These are phyloP conservation scores for Entomobrya multifasciata DNA, from an alignment of 2,888 invertebrate species.

Conservation along the genomic window DNA sequence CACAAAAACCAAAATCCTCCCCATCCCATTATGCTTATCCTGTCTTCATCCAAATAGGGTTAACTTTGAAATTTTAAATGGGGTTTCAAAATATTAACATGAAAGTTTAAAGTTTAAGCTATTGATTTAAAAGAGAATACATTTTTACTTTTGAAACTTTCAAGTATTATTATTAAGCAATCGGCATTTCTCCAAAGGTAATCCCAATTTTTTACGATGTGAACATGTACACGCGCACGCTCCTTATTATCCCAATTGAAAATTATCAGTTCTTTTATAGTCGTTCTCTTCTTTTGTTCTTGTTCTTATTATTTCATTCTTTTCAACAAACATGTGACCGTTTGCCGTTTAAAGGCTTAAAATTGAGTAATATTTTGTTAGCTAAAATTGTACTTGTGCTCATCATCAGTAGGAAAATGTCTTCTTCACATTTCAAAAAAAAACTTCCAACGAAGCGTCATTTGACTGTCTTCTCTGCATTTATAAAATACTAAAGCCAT, in stretches of 20 bases:
- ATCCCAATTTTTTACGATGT: neutral
- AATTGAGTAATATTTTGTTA: neutral
- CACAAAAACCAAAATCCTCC: neutral
- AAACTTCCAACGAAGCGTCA: neutral
- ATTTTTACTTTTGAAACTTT: conserved; percentile 13
- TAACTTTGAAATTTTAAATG: neutral
- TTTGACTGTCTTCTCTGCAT: no score
- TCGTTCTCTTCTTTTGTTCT: neutral
- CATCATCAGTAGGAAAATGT: conserved; percentile 12
- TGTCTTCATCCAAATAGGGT: neutral
- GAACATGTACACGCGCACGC: neutral
- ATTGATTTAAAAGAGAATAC: neutral
- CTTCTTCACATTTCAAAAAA: conserved; percentile 31
- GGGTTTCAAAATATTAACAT: conserved; percentile 18
- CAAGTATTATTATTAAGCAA: conserved; percentile 5
- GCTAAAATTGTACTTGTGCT: neutral
- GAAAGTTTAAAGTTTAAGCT: neutral
- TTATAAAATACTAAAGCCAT: no score
- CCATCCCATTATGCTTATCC: neutral
- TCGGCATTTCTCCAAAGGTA: conserved; percentile 10
- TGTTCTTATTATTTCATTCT: neutral
- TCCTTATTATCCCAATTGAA: neutral
- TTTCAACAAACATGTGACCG: neutral
- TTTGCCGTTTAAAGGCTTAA: neutral
- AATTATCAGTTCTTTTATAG: neutral